Percentiles rank a stretch among this genome's conserved stretches.
Evolutionary conservation across 2,797 vertebrate genomes (phyloP).

Genomic region (Anas capensis): DNA sequence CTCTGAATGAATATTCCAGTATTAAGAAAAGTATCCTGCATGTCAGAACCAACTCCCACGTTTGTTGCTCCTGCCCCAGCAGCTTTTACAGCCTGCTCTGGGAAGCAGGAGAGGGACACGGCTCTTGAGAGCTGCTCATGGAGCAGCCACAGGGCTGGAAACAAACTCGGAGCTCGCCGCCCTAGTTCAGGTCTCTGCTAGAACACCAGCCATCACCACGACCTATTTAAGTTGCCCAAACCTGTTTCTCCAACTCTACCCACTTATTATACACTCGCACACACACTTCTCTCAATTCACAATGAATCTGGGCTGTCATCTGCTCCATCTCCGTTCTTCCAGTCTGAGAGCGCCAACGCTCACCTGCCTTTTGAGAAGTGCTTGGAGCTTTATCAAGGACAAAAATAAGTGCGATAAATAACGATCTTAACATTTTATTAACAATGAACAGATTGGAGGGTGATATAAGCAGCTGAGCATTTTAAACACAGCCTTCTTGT

Average conservation of each 20-base stretch:
- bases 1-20: background rate
- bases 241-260: background rate
- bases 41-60: background rate
- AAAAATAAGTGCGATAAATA: background rate
- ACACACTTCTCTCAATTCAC: background rate
- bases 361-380: background rate
- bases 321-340: background rate
- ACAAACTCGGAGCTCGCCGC: background rate
- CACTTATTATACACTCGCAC: background rate
- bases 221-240: background rate
- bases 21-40: background rate
- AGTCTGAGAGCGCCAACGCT: background rate
- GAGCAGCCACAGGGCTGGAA: background rate
- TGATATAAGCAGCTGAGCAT: background rate
- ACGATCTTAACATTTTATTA: background rate
- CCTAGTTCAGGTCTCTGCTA: background rate
- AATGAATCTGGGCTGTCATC: background rate
- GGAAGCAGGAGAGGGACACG: background rate
- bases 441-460: background rate
- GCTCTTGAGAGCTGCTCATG: rapidly evolving
- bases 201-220: background rate
- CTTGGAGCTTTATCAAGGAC: background rate
- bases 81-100: background rate
- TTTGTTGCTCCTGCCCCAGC: background rate
- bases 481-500: background rate